These are phyloP conservation scores for Scaptomyza reducta DNA, from an alignment of 2,888 invertebrate species.

Conservation along the genomic window DNA sequence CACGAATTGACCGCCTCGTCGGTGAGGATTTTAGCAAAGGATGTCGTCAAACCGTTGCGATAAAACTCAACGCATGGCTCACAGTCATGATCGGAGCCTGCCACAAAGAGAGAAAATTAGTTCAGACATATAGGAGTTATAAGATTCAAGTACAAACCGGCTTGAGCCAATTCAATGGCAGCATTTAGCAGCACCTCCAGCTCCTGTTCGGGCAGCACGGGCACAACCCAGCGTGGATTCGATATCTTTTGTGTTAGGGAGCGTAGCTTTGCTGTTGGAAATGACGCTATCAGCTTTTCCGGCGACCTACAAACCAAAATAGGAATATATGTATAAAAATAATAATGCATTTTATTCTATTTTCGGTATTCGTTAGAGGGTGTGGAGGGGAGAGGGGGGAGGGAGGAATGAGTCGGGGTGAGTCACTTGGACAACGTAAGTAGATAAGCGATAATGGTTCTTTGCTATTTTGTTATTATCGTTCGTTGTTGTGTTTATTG, in stretches of 20 bases:
- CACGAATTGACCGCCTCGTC: constrained; percentile 99
- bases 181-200: constrained; percentile 95
- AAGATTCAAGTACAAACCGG: constrained; percentile 86
- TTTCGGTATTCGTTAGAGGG: constrained; percentile 1
- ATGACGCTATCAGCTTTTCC: constrained; percentile 85
- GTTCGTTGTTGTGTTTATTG: constrained; percentile 51
- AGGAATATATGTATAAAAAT: neutral
- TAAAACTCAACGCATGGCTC: constrained; percentile 97
- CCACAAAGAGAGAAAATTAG: constrained; percentile 3
- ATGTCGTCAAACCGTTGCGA: constrained; percentile 95
- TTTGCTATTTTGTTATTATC: constrained; percentile 58
- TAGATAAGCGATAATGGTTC: constrained; percentile 47
- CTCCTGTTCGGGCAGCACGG: constrained; percentile 98
- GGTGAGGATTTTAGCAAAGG: constrained; percentile 97
- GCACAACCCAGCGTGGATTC: constrained; percentile 98
- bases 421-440: constrained; percentile 32
- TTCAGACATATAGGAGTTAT: neutral
- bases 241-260: constrained; percentile 98
- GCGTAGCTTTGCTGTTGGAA: constrained; percentile 94
- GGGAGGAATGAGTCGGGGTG: no score
- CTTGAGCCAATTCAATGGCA: constrained; percentile 93
- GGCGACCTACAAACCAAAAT: constrained; percentile 73
- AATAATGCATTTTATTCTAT: constrained; percentile 19
- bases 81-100: constrained; percentile 94
- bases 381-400: no score